Evolutionary conservation across 2,888 invertebrate genomes (phyloP).

Genomic region (Hetaerina titia): DNA sequence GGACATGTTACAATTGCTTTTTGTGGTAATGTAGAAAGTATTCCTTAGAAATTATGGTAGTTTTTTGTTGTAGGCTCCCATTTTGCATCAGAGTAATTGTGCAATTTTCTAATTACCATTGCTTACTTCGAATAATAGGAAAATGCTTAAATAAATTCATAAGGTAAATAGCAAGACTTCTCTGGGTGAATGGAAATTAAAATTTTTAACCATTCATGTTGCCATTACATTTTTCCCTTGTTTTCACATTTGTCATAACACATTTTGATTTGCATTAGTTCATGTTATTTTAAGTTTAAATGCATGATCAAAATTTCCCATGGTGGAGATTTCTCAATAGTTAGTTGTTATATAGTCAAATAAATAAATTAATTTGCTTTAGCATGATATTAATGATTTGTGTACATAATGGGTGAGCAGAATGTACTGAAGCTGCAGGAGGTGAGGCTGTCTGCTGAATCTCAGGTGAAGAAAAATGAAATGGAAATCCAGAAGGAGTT

Average conservation of each 20-base stretch:
- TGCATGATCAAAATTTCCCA: not conserved
- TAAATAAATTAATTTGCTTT: conserved; percentile 51
- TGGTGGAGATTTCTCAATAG: not conserved
- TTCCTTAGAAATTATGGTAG: too few species aligned
- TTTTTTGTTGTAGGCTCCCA: too few species aligned
- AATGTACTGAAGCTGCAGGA: conserved; percentile 85
- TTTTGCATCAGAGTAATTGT: too few species aligned
- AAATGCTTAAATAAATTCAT: too few species aligned
- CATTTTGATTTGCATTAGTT: not conserved
- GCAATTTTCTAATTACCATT: too few species aligned
- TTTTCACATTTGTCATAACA: not conserved
- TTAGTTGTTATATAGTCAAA: not conserved
- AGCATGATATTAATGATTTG: conserved; percentile 68
- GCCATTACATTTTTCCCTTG: not conserved
- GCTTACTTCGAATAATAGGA: too few species aligned
- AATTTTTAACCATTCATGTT: too few species aligned
- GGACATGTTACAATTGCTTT: too few species aligned
- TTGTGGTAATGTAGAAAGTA: too few species aligned
- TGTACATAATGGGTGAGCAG: conserved; percentile 74
- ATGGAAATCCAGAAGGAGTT: conserved; percentile 78
- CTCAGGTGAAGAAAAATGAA: conserved; percentile 80
- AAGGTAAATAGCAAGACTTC: too few species aligned
- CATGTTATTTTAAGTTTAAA: not conserved
- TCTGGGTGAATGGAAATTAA: too few species aligned
- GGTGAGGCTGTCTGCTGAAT: conserved; percentile 82